Percentiles rank a stretch among this genome's conserved stretches.
Evolutionary conservation across 2,888 invertebrate genomes (phyloP).

Genomic region (Thyatira batis): DNA sequence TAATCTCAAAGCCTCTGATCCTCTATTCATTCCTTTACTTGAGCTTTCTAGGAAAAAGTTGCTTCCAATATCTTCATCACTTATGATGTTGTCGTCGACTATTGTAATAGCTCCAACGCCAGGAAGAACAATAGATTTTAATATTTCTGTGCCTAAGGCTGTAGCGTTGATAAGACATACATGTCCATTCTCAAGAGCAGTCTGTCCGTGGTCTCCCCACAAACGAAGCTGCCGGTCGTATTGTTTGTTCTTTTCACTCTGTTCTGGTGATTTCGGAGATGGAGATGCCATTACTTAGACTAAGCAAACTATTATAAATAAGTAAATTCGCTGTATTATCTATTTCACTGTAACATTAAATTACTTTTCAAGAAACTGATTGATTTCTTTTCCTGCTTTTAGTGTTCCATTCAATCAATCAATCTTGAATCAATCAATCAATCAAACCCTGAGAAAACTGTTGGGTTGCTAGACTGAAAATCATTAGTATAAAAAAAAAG

Average conservation of each 20-base stretch:
- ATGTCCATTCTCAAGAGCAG: conserved; percentile 92
- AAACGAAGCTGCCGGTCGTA: conserved; percentile 94
- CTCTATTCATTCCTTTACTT: conserved; percentile 91
- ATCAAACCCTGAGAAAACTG: too few species aligned
- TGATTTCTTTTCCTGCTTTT: too few species aligned
- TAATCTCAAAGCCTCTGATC: conserved; percentile 90
- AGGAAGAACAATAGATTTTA: conserved; percentile 97
- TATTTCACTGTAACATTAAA: too few species aligned
- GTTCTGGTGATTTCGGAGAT: conserved; percentile 87
- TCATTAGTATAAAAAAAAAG: too few species aligned
- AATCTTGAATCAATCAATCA: too few species aligned
- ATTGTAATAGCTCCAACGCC: conserved; percentile 96
- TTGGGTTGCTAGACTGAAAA: too few species aligned
- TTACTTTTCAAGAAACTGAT: too few species aligned
- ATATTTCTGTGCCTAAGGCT: conserved; percentile 95
- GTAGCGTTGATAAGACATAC: conserved; percentile 97
- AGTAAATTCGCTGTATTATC: not conserved
- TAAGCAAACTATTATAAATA: not conserved
- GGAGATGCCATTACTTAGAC: conserved; percentile 83
- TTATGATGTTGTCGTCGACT: conserved; percentile 92
- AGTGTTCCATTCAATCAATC: too few species aligned
- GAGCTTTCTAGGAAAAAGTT: conserved; percentile 96
- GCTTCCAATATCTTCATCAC: conserved; percentile 95
- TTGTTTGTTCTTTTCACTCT: conserved; percentile 88
- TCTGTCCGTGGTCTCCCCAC: conserved; percentile 99